A percentile compares a stretch with the other conserved stretches of the same genome.
phyloP scores from a whole-genome alignment of 2,113 vertebrate genomes.

The Asarcornis scutulata region DNA sequence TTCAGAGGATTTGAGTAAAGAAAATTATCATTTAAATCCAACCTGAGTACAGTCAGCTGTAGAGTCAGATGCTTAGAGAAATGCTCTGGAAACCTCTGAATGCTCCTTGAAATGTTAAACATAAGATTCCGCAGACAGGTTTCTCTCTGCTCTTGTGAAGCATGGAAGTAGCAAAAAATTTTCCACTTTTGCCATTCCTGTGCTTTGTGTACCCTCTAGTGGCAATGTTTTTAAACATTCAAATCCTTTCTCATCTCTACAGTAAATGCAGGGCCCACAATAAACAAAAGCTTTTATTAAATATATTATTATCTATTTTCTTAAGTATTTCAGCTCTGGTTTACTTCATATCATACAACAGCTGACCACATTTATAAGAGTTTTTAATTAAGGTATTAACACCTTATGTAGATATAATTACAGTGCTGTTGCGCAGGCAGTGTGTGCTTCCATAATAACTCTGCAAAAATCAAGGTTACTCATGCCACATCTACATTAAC shows the following conservation, averaged over 20 bases:
- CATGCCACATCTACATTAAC: background rate
- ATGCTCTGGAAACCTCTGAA: slow-evolving; percentile 34
- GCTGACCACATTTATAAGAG: background rate
- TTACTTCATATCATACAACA: background rate
- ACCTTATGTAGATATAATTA: background rate
- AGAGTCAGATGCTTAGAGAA: slow-evolving; percentile 11
- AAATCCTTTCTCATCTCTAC: background rate
- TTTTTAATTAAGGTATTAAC: background rate
- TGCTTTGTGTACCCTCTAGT: slow-evolving; percentile 63
- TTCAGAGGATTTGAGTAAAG: slow-evolving; percentile 22
- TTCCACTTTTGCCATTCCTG: background rate
- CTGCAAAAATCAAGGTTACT: background rate
- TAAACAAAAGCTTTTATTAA: background rate
- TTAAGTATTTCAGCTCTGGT: background rate
- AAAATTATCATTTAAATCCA: slow-evolving; percentile 34
- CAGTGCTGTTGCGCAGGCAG: background rate
- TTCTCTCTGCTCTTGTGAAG: background rate
- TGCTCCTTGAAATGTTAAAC: slow-evolving; percentile 52
- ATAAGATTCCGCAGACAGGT: background rate
- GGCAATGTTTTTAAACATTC: slow-evolving; percentile 20
- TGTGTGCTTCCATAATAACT: background rate
- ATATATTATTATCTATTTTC: slow-evolving; percentile 18
- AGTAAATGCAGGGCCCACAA: background rate
- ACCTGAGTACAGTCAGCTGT: background rate
- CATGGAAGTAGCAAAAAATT: background rate